Base-by-base conservation (phyloP, 2,113 vertebrate genomes). In the Varanus komodoensis region DNA sequence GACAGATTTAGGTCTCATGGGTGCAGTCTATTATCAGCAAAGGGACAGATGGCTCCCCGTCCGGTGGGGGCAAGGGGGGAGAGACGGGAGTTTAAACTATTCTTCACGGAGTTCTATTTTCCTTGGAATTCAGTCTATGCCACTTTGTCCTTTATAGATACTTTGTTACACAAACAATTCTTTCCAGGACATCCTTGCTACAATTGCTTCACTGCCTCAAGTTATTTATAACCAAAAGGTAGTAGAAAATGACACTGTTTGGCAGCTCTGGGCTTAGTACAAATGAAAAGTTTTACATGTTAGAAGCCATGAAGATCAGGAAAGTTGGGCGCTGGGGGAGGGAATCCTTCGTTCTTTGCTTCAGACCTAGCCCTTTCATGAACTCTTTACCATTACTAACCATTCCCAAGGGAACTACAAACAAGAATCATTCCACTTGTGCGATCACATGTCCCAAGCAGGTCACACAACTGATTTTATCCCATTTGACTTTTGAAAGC, bases 21-120 rank as follows among this genome's bases (percentile, higher is more conserved):
- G 96, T 97, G 96, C 95, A 95, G 91, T 95, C 92, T 97, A 96
- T 97, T 96, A 97, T 96, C 96, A 97, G 96, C 96, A 95, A 91
- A 38, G 38, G 96, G 96, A 96, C 96, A 97, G 96, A 96, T 97
- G 96, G 96, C 95, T 97, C 95, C 97, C 96, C 94, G 96, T 97
- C 96, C 94, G 97, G 34, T 14, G 73, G 29, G 71, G 8, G 25
- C 6, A 93, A 61, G 90, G 87, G 61, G n/a, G 89, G 6, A 32
- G 94, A 91, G 92, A 94, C 93, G 92, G n/a, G 19, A 50, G 92
- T 88, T 94, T 94, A 93, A 94, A 93, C 91, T 91, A 87, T 92
- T 86, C 81, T 93, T 89, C 95, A 96, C 90, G 96, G 96, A 94
- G 93, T 44, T 96, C 95, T 90, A 95, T 95, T 95, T 94, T 93